These are phyloP conservation scores for Limulus polyphemus DNA, from an alignment of 2,888 invertebrate species.

Conservation along the genomic window DNA sequence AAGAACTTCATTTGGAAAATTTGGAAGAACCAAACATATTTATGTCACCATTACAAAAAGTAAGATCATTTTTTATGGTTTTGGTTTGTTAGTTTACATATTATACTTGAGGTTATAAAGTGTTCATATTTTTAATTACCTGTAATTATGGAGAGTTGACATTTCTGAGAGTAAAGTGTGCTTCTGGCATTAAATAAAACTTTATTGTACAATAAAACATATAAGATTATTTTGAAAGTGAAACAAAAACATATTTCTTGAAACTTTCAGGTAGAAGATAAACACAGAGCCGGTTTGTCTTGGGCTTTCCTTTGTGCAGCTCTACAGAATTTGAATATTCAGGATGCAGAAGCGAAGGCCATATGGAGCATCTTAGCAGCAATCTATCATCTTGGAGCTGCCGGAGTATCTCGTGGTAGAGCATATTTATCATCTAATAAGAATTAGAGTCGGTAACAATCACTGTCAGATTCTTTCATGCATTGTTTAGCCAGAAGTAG, in stretches of 20 bases:
- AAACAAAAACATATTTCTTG: constrained; percentile 9
- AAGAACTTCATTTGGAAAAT: constrained; percentile 68
- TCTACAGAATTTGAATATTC: constrained; percentile 59
- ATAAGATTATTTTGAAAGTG: constrained; percentile 5
- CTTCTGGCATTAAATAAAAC: too few relatives aligned
- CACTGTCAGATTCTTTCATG: too few relatives aligned
- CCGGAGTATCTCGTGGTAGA: constrained; percentile 39
- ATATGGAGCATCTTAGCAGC: constrained; percentile 80
- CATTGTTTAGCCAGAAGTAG: too few relatives aligned
- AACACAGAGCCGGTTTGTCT: constrained; percentile 61
- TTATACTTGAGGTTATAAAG: background rate
- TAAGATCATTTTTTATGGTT: constrained; percentile 27
- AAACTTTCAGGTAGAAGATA: constrained; percentile 51
- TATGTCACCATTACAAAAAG: constrained; percentile 59
- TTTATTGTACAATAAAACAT: too few relatives aligned
- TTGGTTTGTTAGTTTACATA: background rate
- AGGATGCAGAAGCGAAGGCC: constrained; percentile 62
- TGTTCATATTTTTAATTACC: background rate
- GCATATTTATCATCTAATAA: background rate
- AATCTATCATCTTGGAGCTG: constrained; percentile 85
- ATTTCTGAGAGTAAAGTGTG: too few relatives aligned
- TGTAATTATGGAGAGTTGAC: too few relatives aligned
- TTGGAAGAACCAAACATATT: constrained; percentile 62
- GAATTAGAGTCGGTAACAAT: too few relatives aligned
- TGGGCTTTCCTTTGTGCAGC: constrained; percentile 68